These are phyloP conservation scores for Entelurus aequoreus DNA, from an alignment of 2,113 vertebrate genomes.

Conservation along the genomic window DNA sequence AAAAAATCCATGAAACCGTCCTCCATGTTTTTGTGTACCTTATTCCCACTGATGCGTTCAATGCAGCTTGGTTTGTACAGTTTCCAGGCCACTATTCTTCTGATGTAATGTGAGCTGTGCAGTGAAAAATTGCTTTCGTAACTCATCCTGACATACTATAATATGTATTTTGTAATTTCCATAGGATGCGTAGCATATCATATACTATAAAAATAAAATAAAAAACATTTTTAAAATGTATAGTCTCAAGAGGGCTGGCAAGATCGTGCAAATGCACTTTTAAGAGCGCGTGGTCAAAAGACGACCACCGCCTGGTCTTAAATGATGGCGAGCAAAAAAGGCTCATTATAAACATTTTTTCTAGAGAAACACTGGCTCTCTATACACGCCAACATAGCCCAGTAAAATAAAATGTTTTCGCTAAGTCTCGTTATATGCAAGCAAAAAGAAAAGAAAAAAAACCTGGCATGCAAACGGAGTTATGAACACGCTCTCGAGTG, in stretches of 20 bases:
- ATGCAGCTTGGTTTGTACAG: background rate
- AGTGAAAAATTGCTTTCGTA: too few species aligned
- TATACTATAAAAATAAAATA: too few species aligned
- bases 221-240: background rate
- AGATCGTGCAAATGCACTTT: background rate
- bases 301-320: slow-evolving; percentile 31
- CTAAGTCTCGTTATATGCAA: slow-evolving; percentile 72
- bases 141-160: too few species aligned
- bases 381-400: slow-evolving; percentile 40
- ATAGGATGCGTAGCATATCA: background rate
- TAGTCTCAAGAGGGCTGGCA: background rate
- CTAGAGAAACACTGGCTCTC: slow-evolving; percentile 46
- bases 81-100: background rate
- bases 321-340: slow-evolving; percentile 49
- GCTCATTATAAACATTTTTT: slow-evolving; percentile 63
- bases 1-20: too few species aligned
- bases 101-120: background rate
- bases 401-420: slow-evolving; percentile 56
- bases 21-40: background rate
- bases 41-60: background rate
- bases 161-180: background rate
- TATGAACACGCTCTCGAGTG: slow-evolving; percentile 80
- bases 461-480: slow-evolving; percentile 81
- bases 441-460: slow-evolving; percentile 55
- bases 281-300: slow-evolving; percentile 36